Conservation (phyloP, 2,888 invertebrate genomes). For the Lagria hirta region DNA sequence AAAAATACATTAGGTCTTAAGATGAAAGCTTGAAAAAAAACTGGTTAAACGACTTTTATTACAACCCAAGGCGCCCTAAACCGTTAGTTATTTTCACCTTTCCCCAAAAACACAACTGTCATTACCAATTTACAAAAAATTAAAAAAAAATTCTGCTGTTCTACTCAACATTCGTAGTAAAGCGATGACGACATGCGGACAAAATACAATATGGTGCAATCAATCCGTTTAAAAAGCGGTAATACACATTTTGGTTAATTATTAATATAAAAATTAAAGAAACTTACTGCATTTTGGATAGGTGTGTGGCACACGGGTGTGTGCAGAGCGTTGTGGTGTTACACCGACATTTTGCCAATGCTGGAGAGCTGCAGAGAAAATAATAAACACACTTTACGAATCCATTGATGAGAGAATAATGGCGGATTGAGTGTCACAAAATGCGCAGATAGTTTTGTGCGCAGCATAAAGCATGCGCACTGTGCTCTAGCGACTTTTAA, state of each 20-base stretch:
- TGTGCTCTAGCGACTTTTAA: too few relatives aligned
- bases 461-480: too few relatives aligned
- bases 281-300: slow-evolving; percentile 70
- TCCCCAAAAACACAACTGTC: too few relatives aligned
- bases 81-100: too few relatives aligned
- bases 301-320: slow-evolving; percentile 71
- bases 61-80: too few relatives aligned
- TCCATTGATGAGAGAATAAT: slow-evolving; percentile 34
- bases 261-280: slow-evolving; percentile 16
- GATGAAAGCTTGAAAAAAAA: too few relatives aligned
- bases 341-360: slow-evolving; percentile 75
- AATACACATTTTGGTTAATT: slow-evolving; percentile 4
- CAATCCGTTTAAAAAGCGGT: slow-evolving; percentile 3
- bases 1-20: too few relatives aligned
- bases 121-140: too few relatives aligned
- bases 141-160: too few relatives aligned
- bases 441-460: too few relatives aligned
- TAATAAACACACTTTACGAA: slow-evolving; percentile 48
- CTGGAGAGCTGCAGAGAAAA: slow-evolving; percentile 58
- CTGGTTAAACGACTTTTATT: too few relatives aligned
- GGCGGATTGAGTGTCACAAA: slow-evolving; percentile 18
- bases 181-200: slow-evolving; percentile 15
- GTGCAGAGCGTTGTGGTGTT: slow-evolving; percentile 66
- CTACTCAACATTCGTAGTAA: too few relatives aligned
- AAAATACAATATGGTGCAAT: slow-evolving; percentile 20